These are phyloP conservation scores for Pelusios castaneus DNA, from an alignment of 2,113 vertebrate species.

Conservation along the genomic window DNA sequence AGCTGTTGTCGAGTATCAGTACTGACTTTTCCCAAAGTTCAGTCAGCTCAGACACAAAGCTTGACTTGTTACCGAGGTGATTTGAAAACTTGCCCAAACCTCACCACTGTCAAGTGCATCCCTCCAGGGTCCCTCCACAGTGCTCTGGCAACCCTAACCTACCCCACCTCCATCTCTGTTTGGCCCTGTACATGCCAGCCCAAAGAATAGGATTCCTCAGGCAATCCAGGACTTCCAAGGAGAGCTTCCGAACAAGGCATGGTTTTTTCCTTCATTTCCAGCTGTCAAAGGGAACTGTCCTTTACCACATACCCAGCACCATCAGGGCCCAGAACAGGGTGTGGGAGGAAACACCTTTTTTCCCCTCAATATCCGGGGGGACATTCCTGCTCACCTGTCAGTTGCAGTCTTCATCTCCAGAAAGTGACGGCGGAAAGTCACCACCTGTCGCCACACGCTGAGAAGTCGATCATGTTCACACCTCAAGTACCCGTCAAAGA, in stretches of 20 bases:
- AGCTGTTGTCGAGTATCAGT: background rate
- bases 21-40: background rate
- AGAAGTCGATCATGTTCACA: slow-evolving; percentile 81
- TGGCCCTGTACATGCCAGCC: background rate
- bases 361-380: background rate
- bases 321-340: accelerated
- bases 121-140: no score
- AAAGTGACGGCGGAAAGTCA: slow-evolving; percentile 84
- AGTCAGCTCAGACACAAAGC: background rate
- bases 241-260: background rate
- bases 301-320: background rate
- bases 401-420: slow-evolving; percentile 87
- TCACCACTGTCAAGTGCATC: no score
- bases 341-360: background rate
- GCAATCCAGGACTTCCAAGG: background rate
- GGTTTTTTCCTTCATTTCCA: background rate
- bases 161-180: no score
- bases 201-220: background rate
- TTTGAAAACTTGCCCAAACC: no score
- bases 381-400: slow-evolving; percentile 82
- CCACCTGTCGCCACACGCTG: slow-evolving; percentile 83
- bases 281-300: background rate
- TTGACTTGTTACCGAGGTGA: no score
- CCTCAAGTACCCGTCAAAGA: slow-evolving; percentile 69
- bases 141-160: no score